Percentiles rank a stretch among this genome's conserved stretches.
These are phyloP conservation scores for Rhodinocichla rosea DNA, from an alignment of 2,113 vertebrate species.

Conservation along the genomic window DNA sequence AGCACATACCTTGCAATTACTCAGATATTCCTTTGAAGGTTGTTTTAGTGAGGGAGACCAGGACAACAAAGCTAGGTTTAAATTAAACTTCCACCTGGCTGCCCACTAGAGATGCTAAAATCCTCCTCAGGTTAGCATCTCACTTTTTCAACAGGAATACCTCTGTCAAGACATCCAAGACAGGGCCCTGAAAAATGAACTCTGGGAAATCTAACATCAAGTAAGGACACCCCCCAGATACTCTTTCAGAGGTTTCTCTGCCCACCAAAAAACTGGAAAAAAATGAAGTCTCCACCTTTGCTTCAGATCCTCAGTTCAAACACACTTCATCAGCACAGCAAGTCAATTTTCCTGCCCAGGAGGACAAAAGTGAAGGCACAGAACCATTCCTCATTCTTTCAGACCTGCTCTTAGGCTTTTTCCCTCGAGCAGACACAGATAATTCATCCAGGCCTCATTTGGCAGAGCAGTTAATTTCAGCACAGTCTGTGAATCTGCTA, in stretches of 20 bases:
- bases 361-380: not conserved
- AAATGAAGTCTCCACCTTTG: not conserved
- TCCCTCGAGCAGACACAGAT: not conserved
- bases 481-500: not conserved
- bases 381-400: constrained; percentile 9
- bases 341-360: not conserved
- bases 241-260: not conserved
- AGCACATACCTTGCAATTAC: not conserved
- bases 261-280: not conserved
- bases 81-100: not conserved
- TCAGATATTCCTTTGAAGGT: constrained; percentile 27
- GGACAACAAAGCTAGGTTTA: not conserved
- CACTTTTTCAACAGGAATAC: not conserved
- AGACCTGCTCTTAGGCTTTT: not conserved
- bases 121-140: not conserved
- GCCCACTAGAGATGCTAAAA: not conserved
- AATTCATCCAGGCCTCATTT: constrained; percentile 15
- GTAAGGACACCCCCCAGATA: not conserved
- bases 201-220: not conserved
- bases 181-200: not conserved
- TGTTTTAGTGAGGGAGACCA: not conserved
- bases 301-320: not conserved
- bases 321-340: not conserved
- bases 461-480: not conserved
- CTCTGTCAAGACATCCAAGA: not conserved